Base-by-base conservation (phyloP, 2,888 invertebrate genomes). In the Sminthurides aquaticus region DNA sequence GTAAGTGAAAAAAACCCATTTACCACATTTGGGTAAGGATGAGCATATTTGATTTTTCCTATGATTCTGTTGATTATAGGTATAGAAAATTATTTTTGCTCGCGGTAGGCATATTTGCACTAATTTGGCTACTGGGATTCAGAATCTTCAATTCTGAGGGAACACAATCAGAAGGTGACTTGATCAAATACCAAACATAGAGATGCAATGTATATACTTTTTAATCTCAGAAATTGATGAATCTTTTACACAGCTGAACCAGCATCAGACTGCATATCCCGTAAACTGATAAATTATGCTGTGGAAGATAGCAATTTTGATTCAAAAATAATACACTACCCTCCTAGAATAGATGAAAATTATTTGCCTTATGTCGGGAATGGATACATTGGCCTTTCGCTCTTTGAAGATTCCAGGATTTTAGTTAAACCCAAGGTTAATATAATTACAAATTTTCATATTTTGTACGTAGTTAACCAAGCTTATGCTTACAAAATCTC, bases 301-400 rank as follows among this genome's bases (percentile, higher is more conserved):
- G 78, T 81, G 3, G 84, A 86, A 75, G 79, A 84, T 28, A 78
- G 79, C n/a, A 84, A 86, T 67, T 86, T 85, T 76, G 87, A 88
- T 76, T 86, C 85, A 8, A 86, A 86, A 76, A 79, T 89, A 69
- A 80, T 85, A 67, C 85, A 86, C 75, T 80, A 83, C 62, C 79
- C 80, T 48, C 81, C 84, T 3, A 74, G 81, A 48, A 79, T 81
- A 2, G 80, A 81, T 20, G 84, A 85, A 73, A 82, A 83, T 70
- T 87, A 85, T 75, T 82, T 88, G 77, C 87, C 88, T 74, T 89
- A 87, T 75, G 82, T 87, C 65, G 90, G 89, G 15, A 90, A 90
- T 79, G 90, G 90, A 1, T 80, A 85, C 66, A 79, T 89, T 67
- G 89, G 88, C 0, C 74, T 88, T 49, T 81, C 85, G 49, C 79